Evolutionary conservation across 2,888 invertebrate genomes (phyloP), one percentile per base, ranked within the genome.

Genomic region (Thelaira solivaga): DNA sequence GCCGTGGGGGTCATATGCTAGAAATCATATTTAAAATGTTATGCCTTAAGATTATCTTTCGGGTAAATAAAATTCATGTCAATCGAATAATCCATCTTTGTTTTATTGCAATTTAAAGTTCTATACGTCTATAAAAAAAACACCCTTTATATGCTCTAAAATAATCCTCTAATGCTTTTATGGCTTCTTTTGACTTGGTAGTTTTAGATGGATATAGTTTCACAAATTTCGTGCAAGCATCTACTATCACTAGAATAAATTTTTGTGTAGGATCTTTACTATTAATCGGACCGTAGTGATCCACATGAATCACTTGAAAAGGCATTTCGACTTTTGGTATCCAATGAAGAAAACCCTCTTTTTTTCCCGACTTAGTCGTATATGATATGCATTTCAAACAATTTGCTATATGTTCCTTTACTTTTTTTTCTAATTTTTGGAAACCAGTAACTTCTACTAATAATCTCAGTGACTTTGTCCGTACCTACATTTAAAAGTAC

Each of bases 231-330:
- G 77, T 74, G 31, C 20, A 79, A 0, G 69, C 61, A 31, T 80
- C 76, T 7, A 80, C 55, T 13, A 81, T 20, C 0, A 78, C 76
- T 6, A 78, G 45, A 10, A 81, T 49, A 29, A 76, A 53, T 55
- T 64, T 81, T 2, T 57, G 65, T 1, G 8, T 51, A 0, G 41
- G 5, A 20, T 24, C 20, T 2, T 10, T 51, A 11, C 20, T 31
- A 39, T 65, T 67, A n/a, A 81, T 57, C 1, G 80, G 81, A 1
- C 81, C 80, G n/a, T 68, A 80, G 16, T 80, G 80, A 7, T 80
- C 76, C 3, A 81, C 22, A 8, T 80, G 80, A 2, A 82, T 7
- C n/a, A 73, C 45, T 4, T 69, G 68, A 47, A 81, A 81, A 0
- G 80, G 75, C 4, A 36, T 10, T 1, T 64, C 45, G 11, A 65